These are phyloP conservation scores for Acleris cristana DNA, from an alignment of 2,888 invertebrate species.

Conservation along the genomic window DNA sequence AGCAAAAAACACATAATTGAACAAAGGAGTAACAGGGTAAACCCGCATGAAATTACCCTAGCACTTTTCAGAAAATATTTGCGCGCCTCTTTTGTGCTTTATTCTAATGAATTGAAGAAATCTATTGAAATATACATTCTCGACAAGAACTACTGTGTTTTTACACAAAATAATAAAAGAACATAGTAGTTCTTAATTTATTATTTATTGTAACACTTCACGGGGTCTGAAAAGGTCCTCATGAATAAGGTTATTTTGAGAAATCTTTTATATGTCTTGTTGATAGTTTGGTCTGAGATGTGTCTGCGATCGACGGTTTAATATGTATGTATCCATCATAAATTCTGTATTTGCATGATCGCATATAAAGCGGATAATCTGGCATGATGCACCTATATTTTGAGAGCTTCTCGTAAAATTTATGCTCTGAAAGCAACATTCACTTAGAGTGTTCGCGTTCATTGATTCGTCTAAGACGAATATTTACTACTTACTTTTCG, in stretches of 20 bases:
- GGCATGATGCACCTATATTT: conserved; percentile 66
- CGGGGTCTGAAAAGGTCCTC: no score
- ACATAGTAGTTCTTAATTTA: no score
- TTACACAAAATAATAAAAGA: no score
- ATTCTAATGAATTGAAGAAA: no score
- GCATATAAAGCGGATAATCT: conserved; percentile 66
- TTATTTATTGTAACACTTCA: no score
- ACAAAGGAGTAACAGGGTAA: background rate
- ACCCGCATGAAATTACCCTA: background rate
- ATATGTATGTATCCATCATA: conserved; percentile 58
- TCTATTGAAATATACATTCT: no score
- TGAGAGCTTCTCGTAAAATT: conserved; percentile 60
- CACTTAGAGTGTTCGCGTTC: conserved; percentile 5
- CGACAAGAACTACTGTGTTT: no score
- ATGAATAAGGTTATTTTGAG: background rate
- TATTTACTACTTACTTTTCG: conserved; percentile 3
- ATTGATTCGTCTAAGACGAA: conserved; percentile 9
- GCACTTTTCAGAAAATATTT: no score
- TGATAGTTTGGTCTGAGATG: conserved; percentile 40
- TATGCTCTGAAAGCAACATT: conserved; percentile 45
- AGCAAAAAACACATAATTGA: background rate
- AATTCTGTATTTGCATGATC: conserved; percentile 64
- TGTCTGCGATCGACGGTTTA: conserved; percentile 39
- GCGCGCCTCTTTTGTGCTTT: no score
- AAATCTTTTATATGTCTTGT: conserved; percentile 31